These are phyloP conservation scores for Nomada fabriciana DNA, from an alignment of 2,888 invertebrate species.

Conservation along the genomic window DNA sequence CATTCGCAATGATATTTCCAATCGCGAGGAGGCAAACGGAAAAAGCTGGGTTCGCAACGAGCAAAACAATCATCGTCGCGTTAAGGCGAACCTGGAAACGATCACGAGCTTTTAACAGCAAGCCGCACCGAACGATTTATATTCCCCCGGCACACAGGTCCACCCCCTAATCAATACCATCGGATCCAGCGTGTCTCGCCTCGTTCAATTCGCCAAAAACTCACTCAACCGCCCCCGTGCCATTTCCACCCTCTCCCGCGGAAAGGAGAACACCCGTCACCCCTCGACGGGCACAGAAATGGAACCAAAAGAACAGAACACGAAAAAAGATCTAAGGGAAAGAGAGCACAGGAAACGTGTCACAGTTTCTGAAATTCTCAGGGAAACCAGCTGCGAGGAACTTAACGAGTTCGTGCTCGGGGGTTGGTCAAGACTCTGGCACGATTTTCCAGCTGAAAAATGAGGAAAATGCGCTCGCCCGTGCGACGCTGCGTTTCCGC, in stretches of 20 bases:
- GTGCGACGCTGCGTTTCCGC: constrained; percentile 59
- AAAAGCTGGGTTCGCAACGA: not conserved
- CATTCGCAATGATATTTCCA: not conserved
- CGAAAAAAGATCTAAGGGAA: too few relatives aligned
- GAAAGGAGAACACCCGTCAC: too few relatives aligned
- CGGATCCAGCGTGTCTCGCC: constrained; percentile 35
- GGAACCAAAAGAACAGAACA: too few relatives aligned
- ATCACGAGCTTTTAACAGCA: constrained; percentile 46
- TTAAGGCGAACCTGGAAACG: not conserved
- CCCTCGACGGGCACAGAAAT: too few relatives aligned
- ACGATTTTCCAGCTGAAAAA: constrained; percentile 54
- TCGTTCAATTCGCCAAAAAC: constrained; percentile 10
- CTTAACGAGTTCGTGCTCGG: not conserved
- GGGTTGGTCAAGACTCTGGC: constrained; percentile 43
- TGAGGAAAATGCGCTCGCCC: constrained; percentile 58
- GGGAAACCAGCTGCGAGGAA: constrained; percentile 15
- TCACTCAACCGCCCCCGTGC: constrained; percentile 3
- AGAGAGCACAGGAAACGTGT: not conserved
- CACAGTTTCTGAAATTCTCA: not conserved
- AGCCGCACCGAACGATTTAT: constrained; percentile 33
- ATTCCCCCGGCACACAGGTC: constrained; percentile 9
- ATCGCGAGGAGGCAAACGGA: not conserved
- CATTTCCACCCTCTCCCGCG: not conserved
- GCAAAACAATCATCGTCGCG: constrained; percentile 26
- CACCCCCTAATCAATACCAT: constrained; percentile 38